Base-by-base conservation (phyloP, 2,113 vertebrate species). In the Trematomus loennbergii region DNA sequence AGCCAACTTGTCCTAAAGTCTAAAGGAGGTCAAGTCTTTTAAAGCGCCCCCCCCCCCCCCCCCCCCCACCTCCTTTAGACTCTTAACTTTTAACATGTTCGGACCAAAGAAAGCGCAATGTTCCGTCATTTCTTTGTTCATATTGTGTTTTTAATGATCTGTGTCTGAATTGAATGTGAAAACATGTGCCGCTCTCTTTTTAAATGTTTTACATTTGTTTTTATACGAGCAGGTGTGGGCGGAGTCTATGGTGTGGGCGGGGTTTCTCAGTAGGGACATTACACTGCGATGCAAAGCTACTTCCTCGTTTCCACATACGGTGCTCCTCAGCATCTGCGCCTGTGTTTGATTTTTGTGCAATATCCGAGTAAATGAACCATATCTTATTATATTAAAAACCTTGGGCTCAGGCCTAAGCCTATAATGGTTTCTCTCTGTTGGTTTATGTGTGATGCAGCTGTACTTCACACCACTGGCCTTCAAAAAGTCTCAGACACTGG, bases 301-400 rank as follows among this genome's bases (percentile, higher is more conserved):
- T 76, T 81, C 67, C 52, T 88, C 12, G 33, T 85, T 87, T 86
- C 1, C 55, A 82, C 81, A 70, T 61, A 61, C 25, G 75, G 82
- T 85, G 89, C 85, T 85, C 62, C 58, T 74, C 72, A 75, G 86
- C 87, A 84, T 92, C 86, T 83, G 72, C 81, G 61, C 92, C 57
- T 73, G 72, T 82, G 46, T 87, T 86, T 83, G 72, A 85, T 85
- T 85, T 88, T 91, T 62, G 93, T 95, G 94, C 95, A 95, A 95
- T 95, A 95, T 91, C 80, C 52, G 22, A 86, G 69, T 92, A 81
- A 80, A 88, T 77, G 71, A 85, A 79, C 88, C 72, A 68, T 81
- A 84, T 89, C 67, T 65, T 85, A 72, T 88, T 73, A 57, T 79
- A 73, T 78, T 40, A 40, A 40, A 78, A 82, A 78, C 78, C 62